phyloP scores from a whole-genome alignment of 2,888 invertebrate species.

The Lepidonotus clava region DNA sequence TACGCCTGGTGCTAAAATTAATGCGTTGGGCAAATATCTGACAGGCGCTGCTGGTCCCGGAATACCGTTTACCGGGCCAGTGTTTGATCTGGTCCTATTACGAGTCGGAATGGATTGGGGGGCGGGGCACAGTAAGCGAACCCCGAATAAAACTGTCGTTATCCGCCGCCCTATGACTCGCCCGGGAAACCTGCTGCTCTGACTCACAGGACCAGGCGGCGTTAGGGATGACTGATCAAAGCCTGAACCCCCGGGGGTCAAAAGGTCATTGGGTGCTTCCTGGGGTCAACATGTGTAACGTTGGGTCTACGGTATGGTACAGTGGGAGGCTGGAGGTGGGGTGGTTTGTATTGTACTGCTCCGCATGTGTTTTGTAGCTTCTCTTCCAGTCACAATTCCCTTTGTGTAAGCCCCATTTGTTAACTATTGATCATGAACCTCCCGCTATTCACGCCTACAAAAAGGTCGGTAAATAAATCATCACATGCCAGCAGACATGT shows the following conservation, averaged over 20 bases:
- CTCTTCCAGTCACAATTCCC: too few species aligned
- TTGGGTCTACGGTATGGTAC: too few species aligned
- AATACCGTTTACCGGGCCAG: background rate
- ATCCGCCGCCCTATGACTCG: background rate
- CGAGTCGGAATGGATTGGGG: background rate
- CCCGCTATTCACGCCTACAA: too few species aligned
- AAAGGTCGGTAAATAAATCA: too few species aligned
- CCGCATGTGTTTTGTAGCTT: too few species aligned
- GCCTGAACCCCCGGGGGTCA: background rate
- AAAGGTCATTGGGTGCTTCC: slow-evolving; percentile 6
- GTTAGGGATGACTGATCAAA: slow-evolving; percentile 44
- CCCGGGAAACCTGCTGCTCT: background rate
- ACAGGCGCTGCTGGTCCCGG: background rate
- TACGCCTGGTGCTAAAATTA: too few species aligned
- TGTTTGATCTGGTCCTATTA: background rate
- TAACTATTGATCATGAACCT: too few species aligned
- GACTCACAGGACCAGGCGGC: slow-evolving; percentile 6
- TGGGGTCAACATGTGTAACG: background rate
- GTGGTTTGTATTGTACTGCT: too few species aligned
- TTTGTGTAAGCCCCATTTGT: too few species aligned
- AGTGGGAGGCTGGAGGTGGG: too few species aligned
- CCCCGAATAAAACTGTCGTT: slow-evolving; percentile 27
- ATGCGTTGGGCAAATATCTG: too few species aligned
- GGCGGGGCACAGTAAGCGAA: background rate
- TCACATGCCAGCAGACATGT: too few species aligned